Evolutionary conservation across 2,797 vertebrate genomes (phyloP).

Genomic region (Liasis olivaceus): DNA sequence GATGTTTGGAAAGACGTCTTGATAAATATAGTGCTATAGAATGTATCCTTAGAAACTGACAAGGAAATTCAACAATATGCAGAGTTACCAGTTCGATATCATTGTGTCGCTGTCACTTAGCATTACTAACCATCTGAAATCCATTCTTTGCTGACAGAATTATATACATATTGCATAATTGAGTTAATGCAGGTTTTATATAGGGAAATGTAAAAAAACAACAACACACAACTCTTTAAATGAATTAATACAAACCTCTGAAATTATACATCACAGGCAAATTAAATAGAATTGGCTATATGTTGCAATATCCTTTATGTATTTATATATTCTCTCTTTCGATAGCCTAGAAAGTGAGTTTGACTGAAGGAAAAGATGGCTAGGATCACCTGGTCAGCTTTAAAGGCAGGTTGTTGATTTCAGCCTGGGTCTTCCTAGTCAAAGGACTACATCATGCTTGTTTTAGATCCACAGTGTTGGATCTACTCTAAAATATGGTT

Average conservation of each 20-base stretch:
- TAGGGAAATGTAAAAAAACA: neutral
- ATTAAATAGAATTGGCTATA: neutral
- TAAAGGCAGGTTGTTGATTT: neutral
- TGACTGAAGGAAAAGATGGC: neutral
- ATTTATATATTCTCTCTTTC: neutral
- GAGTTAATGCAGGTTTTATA: neutral
- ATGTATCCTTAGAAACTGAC: constrained; percentile 71
- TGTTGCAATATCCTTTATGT: neutral
- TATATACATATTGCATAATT: neutral
- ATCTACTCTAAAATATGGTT: neutral
- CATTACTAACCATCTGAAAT: neutral
- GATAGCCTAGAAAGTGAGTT: neutral
- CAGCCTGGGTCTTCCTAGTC: neutral
- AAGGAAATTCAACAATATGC: constrained; percentile 52
- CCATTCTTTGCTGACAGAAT: neutral
- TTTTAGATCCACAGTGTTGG: neutral
- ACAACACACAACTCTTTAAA: neutral
- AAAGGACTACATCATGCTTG: neutral
- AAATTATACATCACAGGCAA: neutral
- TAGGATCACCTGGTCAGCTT: neutral
- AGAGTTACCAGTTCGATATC: constrained; percentile 38
- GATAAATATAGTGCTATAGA: constrained; percentile 63
- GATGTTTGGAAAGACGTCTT: constrained; percentile 60
- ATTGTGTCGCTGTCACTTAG: neutral
- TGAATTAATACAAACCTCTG: neutral